phyloP scores from a whole-genome alignment of 2,888 invertebrate genomes.

The Hydraecia micacea region DNA sequence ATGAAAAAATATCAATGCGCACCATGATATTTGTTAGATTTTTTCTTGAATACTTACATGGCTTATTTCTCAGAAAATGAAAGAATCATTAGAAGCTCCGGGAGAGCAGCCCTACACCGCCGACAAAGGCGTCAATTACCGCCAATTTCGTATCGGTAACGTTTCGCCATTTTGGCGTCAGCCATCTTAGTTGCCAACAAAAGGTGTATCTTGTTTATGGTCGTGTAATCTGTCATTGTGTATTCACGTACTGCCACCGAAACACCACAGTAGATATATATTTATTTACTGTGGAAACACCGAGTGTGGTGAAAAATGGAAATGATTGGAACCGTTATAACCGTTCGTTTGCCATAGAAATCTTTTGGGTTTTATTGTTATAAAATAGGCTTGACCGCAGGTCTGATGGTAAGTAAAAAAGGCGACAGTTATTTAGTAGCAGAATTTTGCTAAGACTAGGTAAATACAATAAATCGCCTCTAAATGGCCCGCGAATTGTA shows the following conservation, averaged over 20 bases:
- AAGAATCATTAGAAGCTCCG: constrained; percentile 50
- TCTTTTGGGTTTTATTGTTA: constrained; percentile 4
- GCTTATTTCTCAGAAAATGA: constrained; percentile 35
- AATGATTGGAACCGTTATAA: constrained; percentile 41
- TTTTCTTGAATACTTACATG: constrained; percentile 16
- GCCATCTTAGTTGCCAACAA: constrained; percentile 68
- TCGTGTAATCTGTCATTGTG: constrained; percentile 61
- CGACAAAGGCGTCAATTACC: constrained; percentile 71
- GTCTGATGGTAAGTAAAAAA: not conserved
- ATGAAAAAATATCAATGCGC: constrained; percentile 8
- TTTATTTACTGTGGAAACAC: too few species aligned
- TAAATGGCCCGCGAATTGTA: not conserved
- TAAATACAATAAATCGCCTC: not conserved
- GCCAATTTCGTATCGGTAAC: constrained; percentile 71
- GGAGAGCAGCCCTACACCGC: constrained; percentile 55
- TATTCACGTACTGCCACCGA: constrained; percentile 41
- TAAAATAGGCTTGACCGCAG: constrained; percentile 17
- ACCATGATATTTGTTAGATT: not conserved
- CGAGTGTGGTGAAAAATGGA: constrained; percentile 40
- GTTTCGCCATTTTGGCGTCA: constrained; percentile 64
- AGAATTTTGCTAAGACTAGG: not conserved
- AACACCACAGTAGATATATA: too few species aligned
- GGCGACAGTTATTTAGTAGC: not conserved
- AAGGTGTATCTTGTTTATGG: constrained; percentile 66
- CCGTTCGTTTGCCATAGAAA: constrained; percentile 9